Evolutionary conservation across 2,113 vertebrate species (phyloP).

Genomic region (Numenius arquata): DNA sequence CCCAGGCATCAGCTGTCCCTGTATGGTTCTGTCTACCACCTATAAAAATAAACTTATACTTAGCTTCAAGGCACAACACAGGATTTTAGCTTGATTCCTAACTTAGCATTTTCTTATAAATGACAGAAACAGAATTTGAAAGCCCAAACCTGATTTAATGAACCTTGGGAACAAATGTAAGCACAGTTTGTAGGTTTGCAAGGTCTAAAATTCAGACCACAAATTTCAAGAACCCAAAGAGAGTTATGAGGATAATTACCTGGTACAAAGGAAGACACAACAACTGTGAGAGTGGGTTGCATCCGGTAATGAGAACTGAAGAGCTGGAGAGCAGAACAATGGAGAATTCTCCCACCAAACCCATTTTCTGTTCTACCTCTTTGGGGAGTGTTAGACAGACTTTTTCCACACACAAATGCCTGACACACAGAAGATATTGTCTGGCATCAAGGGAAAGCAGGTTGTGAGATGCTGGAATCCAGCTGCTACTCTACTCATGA

Average conservation of each 20-base stretch:
- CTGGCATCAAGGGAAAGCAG: background rate
- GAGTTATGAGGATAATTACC: background rate
- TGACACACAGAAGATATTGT: background rate
- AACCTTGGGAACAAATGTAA: background rate
- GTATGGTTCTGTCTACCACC: background rate
- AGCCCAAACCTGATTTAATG: background rate
- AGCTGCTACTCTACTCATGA: background rate
- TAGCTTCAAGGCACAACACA: background rate
- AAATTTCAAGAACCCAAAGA: background rate
- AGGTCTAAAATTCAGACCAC: background rate
- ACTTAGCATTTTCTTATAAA: background rate
- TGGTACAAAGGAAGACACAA: background rate
- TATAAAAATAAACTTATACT: background rate
- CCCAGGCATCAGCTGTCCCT: background rate
- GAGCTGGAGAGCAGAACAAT: background rate
- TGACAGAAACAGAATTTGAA: background rate
- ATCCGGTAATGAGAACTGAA: background rate
- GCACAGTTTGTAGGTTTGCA: background rate
- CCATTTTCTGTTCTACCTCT: background rate
- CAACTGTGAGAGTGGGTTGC: background rate
- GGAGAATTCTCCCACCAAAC: background rate
- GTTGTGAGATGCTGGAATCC: background rate
- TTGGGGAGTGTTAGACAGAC: background rate
- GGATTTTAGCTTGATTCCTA: background rate
- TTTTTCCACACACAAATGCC: background rate